Evolutionary conservation across 2,888 invertebrate genomes (phyloP).

Genomic region (Drosophila planitibia): DNA sequence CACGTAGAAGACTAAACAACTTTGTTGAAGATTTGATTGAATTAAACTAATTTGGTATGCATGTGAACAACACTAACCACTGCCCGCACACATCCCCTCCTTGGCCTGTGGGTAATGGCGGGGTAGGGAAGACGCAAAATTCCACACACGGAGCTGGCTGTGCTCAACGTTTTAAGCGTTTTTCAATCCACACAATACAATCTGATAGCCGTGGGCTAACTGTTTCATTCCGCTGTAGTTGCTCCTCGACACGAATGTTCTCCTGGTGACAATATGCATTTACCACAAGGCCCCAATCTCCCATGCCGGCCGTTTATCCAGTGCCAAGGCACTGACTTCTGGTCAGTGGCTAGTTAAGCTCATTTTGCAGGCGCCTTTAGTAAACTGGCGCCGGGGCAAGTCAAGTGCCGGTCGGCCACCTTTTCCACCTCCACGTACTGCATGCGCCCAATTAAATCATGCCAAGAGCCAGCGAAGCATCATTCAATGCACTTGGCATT

Average conservation of each 20-base stretch:
- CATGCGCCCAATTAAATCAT: slow-evolving; percentile 63
- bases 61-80: slow-evolving; percentile 21
- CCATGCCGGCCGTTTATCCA: not conserved
- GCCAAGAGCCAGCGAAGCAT: slow-evolving; percentile 39
- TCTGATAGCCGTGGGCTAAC: slow-evolving; percentile 50
- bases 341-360: slow-evolving; percentile 51
- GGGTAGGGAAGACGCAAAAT: slow-evolving; percentile 29
- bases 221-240: slow-evolving; percentile 7
- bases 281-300: not conserved
- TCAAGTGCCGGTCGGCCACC: slow-evolving; percentile 38
- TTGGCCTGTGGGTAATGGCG: not conserved
- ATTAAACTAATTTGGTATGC: slow-evolving; percentile 73
- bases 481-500: slow-evolving; percentile 57
- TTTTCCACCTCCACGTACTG: slow-evolving; percentile 25
- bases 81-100: not conserved
- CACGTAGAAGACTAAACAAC: slow-evolving; percentile 27
- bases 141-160: slow-evolving; percentile 61
- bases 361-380: slow-evolving; percentile 48
- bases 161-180: slow-evolving; percentile 58
- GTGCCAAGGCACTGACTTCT: slow-evolving; percentile 24
- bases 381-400: slow-evolving; percentile 31
- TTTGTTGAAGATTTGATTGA: slow-evolving; percentile 59
- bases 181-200: slow-evolving; percentile 66
- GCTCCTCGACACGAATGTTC: slow-evolving; percentile 43
- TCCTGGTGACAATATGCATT: slow-evolving; percentile 56